Evolutionary conservation across 2,113 vertebrate species (phyloP).

Genomic region (Centrocercus urophasianus): DNA sequence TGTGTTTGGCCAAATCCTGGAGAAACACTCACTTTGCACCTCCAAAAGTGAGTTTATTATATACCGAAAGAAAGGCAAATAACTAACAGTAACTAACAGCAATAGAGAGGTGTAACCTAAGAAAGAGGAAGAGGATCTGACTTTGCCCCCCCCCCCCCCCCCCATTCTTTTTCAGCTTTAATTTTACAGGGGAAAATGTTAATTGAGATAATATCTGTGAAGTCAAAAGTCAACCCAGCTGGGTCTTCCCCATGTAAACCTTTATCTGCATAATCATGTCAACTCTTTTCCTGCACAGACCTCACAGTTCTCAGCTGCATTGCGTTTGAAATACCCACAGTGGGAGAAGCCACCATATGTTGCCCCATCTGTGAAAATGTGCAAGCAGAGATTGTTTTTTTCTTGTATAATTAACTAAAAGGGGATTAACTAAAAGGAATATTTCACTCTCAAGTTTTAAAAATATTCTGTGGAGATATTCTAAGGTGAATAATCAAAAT

Average conservation of each 20-base stretch:
- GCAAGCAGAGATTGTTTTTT: background rate
- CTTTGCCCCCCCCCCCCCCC: background rate
- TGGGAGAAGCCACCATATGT: background rate
- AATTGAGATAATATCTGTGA: background rate
- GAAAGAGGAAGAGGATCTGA: background rate
- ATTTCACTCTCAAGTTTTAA: background rate
- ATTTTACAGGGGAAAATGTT: background rate
- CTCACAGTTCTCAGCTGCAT: background rate
- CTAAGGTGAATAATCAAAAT: background rate
- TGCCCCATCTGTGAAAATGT: background rate
- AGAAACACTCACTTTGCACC: background rate
- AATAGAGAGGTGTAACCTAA: background rate
- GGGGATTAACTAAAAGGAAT: background rate
- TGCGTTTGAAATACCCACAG: background rate
- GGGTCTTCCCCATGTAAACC: background rate
- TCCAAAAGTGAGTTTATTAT: background rate
- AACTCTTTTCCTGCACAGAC: background rate
- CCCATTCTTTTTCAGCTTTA: background rate
- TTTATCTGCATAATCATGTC: background rate
- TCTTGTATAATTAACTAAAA: constrained; percentile 22
- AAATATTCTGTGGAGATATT: background rate
- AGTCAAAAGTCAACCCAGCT: background rate
- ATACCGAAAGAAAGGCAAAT: background rate
- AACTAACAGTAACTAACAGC: background rate
- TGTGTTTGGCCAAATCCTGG: background rate